These are phyloP conservation scores for Hydractinia symbiolongicarpus DNA, from an alignment of 30 jellyfish, hydroid and myxozoan species.

Conservation along the genomic window DNA sequence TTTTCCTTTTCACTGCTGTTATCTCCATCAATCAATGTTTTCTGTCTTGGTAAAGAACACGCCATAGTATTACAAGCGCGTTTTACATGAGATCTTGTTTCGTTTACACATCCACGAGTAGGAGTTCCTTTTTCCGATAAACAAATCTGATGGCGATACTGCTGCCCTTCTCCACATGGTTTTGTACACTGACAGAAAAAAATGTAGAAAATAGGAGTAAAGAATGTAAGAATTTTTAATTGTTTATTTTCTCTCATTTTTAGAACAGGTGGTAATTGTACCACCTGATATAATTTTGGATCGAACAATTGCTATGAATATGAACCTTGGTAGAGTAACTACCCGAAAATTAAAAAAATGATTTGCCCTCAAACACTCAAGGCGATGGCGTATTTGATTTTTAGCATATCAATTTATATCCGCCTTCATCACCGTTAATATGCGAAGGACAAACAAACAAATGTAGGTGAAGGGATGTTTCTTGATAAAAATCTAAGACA, in stretches of 20 bases:
- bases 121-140: slow-evolving; percentile 9
- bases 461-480: no score
- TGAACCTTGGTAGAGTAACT: no score
- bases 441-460: no score
- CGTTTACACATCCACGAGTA: not conserved
- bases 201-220: not conserved
- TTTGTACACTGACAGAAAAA: not conserved
- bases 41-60: not conserved
- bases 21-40: no score
- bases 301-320: not conserved
- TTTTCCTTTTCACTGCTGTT: no score
- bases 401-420: no score
- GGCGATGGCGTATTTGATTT: no score
- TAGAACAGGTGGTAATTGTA: not conserved
- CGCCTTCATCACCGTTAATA: no score
- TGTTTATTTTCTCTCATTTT: not conserved
- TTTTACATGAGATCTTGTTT: not conserved
- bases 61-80: not conserved
- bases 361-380: no score
- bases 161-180: not conserved
- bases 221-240: not conserved
- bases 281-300: not conserved
- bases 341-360: no score
- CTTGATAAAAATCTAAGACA: no score
- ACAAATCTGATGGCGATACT: not conserved